Percentiles rank a stretch among this genome's conserved stretches.
Conservation (phyloP, 1,140 invertebrate genomes). For the Ephestia elutella region DNA sequence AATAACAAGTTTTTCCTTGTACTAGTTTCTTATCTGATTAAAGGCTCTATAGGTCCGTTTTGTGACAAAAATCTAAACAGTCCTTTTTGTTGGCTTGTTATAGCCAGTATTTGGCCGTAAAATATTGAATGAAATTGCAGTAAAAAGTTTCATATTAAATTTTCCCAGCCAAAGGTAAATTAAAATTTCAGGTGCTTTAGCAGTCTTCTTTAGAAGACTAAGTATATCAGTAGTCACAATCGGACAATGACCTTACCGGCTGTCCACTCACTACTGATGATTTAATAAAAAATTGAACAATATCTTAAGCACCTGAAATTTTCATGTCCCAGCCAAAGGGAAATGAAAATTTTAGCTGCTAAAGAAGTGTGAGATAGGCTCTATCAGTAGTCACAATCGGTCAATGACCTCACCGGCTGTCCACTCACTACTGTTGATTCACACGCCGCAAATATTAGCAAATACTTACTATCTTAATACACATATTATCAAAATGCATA, state of each 20-base stretch:
- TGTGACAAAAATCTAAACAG: no score
- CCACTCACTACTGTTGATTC: constrained; percentile 10
- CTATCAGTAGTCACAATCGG: constrained; percentile 53
- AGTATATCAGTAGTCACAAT: constrained; percentile 52
- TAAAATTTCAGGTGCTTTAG: constrained; percentile 27
- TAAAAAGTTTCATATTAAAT: not conserved
- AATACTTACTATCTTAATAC: not conserved
- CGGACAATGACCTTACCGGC: constrained; percentile 46
- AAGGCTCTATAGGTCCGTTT: no score
- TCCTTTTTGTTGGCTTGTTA: no score
- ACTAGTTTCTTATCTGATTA: no score
- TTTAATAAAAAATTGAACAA: no score
- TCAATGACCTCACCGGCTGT: constrained; percentile 37
- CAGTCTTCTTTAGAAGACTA: no score
- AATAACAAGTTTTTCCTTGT: no score
- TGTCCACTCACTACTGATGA: constrained; percentile 11
- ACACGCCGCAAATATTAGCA: not conserved
- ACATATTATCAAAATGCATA: not conserved
- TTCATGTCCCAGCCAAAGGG: no score
- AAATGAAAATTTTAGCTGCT: constrained; percentile 31
- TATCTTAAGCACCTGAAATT: no score
- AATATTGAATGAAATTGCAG: not conserved
- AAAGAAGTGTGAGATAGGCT: constrained; percentile 27
- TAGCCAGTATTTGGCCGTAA: no score
- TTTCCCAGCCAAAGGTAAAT: constrained; percentile 9